Evolutionary conservation across 2,797 vertebrate species (phyloP), one percentile per base, ranked within the genome.

Genomic region (Brachyalestes nurse): DNA sequence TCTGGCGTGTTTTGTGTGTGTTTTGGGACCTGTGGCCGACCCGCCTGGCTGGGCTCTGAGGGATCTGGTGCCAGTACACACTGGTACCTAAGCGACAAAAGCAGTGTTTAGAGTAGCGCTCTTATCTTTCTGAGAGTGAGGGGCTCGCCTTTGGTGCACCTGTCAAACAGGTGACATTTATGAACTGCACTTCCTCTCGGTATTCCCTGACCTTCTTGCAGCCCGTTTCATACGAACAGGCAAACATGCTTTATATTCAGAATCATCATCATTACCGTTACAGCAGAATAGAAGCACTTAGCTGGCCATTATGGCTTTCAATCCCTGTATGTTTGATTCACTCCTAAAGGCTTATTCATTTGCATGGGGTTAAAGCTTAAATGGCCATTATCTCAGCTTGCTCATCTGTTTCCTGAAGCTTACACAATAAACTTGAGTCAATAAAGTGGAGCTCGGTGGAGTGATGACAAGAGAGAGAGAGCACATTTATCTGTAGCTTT

Each of bases 301-400:
- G 38, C 21, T 62, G 49, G 6, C 23, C 58, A 78, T 73, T 82
- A 40, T 73, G 40, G 70, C 42, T 75, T 78, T 78, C 55, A 78
- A 75, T 84, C 81, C 75, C 60, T 81, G 86, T 82, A 84, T 75
- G 64, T 13, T 53, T 84, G 88, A 87, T 88, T 83, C 49, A 19
- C 76, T 75, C 21, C 34, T 82, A 62, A 87, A 85, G 77, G 81
- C 78, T 84, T 85, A 72, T 72, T 89, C 82, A 80, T 75, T 77
- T 73, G 38, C 19, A 19, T 13, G 57, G 87, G 64, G 64, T 82
- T 34, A 87, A 89, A 89, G 89, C 89, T 82, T 86, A 87, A 1
- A n/a, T 45, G 40, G 67, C 57, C 73, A 83, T 83, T 83, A 84
- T 80, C 75, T 83, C 49, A 78, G 3, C 57, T 72, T 51, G 19